Conservation (phyloP, 2,797 vertebrate species). For the Mallotus villosus region DNA sequence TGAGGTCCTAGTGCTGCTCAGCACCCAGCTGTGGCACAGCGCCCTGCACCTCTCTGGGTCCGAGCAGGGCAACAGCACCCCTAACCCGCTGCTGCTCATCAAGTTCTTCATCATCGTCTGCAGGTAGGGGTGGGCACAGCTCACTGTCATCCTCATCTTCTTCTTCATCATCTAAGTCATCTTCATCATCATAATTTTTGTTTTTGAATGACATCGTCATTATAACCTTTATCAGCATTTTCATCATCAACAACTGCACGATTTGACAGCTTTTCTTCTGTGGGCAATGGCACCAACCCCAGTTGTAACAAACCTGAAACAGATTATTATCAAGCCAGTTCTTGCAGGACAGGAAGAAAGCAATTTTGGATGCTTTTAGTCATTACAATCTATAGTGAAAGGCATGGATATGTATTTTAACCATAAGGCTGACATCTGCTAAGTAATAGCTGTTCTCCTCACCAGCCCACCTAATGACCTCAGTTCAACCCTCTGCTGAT, state of each 20-base stretch:
- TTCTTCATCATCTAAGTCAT: neutral
- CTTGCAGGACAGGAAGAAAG: neutral
- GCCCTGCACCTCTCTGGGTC: constrained; percentile 66
- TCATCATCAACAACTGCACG: too few relatives aligned
- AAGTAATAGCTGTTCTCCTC: neutral
- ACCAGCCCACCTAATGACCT: neutral
- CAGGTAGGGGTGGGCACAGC: constrained; percentile 76
- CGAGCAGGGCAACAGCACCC: constrained; percentile 62
- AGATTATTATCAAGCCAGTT: neutral
- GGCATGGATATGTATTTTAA: neutral
- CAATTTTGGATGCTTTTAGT: neutral
- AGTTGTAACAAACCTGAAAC: too few relatives aligned
- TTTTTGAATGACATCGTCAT: too few relatives aligned
- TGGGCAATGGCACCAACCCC: too few relatives aligned
- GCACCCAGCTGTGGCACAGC: constrained; percentile 79
- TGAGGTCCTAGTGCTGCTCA: constrained; percentile 83
- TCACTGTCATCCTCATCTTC: neutral
- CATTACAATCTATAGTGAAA: neutral
- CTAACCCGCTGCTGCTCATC: constrained; percentile 85
- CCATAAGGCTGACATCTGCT: neutral
- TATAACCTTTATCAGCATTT: too few relatives aligned
- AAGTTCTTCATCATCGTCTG: constrained; percentile 94
- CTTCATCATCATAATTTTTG: neutral
- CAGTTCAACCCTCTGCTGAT: neutral
- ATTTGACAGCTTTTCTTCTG: too few relatives aligned